Base-by-base conservation (phyloP, 2,113 vertebrate species). In the Trichomycterus rosablanca region DNA sequence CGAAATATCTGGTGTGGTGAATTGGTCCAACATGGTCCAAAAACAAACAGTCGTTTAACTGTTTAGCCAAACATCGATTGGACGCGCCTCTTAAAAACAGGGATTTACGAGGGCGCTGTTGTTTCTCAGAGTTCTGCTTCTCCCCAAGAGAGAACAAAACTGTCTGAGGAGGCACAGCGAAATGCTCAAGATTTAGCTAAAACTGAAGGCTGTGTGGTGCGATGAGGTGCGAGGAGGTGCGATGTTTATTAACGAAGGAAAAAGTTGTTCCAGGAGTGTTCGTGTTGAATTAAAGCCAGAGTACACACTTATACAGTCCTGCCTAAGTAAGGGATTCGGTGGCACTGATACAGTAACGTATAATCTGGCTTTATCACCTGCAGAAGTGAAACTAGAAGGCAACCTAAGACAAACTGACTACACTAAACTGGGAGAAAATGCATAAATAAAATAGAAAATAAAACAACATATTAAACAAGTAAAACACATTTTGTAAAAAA, bases 231-330 rank as follows among this genome's bases (percentile, higher is more conserved):
- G n/a, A n/a, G n/a, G n/a, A n/a, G n/a, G n/a, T 67, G 51, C 70
- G 74, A 84, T 82, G 52, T 72, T 63, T 66, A 78, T 84, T 78
- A 76, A 76, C 69, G 53, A 19, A 63, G 63, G 73, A 77, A 72
- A 80, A 79, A 62, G 80, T 77, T 78, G 75, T 78, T 74, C 59
- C 52, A 71, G 68, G 39, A 58, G 52, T 77, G 77, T 80, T 81
- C 65, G 62, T 79, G 59, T 80, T 81, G 79, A 81, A 63, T 53
- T 16, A 54, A 34, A 65, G 71, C 79, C 79, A 80, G 74, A 63
- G 45, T 54, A 46, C 74, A 57, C 71, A 58, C 66, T 73, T 78
- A 70, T 74, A 71, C 52, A 74, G 68, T 72, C 48, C 57, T 26
- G 51, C 30, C 2, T 43, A 30, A 45, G 35, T 48, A 18, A 16